Evolutionary conservation across 2,797 vertebrate genomes (phyloP).

Genomic region (Diglossa cyanea): DNA sequence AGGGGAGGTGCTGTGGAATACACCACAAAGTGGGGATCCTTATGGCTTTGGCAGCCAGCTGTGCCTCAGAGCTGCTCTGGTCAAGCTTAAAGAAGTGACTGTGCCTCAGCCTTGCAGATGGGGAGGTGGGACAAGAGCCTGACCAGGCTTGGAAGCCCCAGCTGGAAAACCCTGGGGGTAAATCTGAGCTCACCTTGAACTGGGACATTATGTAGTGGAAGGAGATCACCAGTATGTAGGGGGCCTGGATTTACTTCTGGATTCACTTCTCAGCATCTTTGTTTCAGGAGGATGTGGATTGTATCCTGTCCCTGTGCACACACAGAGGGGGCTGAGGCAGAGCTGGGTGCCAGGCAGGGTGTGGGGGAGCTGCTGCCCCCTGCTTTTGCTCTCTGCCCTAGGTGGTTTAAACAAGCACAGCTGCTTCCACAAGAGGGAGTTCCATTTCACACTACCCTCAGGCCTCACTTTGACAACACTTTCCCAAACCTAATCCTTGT

Average conservation of each 20-base stretch:
- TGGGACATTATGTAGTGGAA: not conserved
- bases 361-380: not conserved
- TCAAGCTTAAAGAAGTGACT: not conserved
- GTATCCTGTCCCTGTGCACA: not conserved
- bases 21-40: not conserved
- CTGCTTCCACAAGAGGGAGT: not conserved
- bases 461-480: not conserved
- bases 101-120: not conserved
- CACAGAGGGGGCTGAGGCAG: not conserved
- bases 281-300: not conserved
- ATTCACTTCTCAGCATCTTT: not conserved
- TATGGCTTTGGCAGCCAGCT: not conserved
- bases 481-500: not conserved
- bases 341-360: not conserved
- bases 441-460: not conserved
- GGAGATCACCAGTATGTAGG: not conserved
- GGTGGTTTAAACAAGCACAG: not conserved
- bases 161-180: not conserved
- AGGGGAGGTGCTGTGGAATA: not conserved
- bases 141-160: not conserved
- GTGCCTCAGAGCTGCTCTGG: not conserved
- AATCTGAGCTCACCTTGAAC: not conserved
- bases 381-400: not conserved
- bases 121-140: not conserved
- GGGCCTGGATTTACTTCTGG: not conserved